phyloP scores from a whole-genome alignment of 1,140 invertebrate genomes.

The Aphis craccivora region DNA sequence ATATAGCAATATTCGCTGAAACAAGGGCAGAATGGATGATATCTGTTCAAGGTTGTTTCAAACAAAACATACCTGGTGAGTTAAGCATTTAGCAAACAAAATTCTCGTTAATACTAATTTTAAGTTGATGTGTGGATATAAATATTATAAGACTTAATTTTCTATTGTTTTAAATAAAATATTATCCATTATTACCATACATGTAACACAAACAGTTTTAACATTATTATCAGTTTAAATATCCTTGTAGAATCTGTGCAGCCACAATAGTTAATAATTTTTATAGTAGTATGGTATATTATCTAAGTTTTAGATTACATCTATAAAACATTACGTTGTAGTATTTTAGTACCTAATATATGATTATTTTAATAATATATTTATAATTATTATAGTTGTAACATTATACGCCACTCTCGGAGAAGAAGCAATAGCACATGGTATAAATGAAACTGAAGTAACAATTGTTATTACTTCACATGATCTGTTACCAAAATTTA shows the following conservation, averaged over 20 bases:
- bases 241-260: too few relatives aligned
- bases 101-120: not conserved
- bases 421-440: slow-evolving; percentile 94
- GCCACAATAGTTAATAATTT: too few relatives aligned
- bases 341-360: not conserved
- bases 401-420: slow-evolving; percentile 97
- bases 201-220: too few relatives aligned
- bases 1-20: slow-evolving; percentile 95
- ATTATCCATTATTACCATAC: too few relatives aligned
- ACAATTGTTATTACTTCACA: slow-evolving; percentile 87
- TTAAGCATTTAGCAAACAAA: not conserved
- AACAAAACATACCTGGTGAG: slow-evolving; percentile 84
- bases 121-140: not conserved
- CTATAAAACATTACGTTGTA: too few relatives aligned
- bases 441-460: slow-evolving; percentile 96
- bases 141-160: not conserved
- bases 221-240: too few relatives aligned
- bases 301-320: too few relatives aligned
- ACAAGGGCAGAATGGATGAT: slow-evolving; percentile 97
- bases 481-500: slow-evolving; percentile 89
- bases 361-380: not conserved
- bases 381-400: slow-evolving; percentile 73
- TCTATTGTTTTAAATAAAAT: not conserved
- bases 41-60: slow-evolving; percentile 91
- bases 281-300: too few relatives aligned